Percentiles rank a stretch among this genome's conserved stretches.
Evolutionary conservation across 2,113 vertebrate species (phyloP).

Genomic region (Micronycteris hirsuta): DNA sequence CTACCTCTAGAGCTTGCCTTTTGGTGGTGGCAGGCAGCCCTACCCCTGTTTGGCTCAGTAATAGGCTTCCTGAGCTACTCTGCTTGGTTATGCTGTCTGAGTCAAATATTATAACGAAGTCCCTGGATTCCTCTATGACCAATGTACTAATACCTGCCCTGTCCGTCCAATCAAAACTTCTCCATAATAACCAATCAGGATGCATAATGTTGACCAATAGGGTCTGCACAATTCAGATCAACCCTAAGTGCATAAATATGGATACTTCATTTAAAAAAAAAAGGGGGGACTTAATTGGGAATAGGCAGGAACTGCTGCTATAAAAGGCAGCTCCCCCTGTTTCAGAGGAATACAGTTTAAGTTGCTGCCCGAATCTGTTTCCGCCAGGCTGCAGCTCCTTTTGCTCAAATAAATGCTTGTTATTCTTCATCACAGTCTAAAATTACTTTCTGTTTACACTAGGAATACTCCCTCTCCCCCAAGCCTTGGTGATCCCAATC

Average conservation of each 20-base stretch:
- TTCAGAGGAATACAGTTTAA: neutral
- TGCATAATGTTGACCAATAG: neutral
- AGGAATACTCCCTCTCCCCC: neutral
- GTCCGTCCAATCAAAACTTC: neutral
- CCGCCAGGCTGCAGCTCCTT: neutral
- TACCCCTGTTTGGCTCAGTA: no score
- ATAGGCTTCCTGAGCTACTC: neutral
- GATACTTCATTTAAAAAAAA: neutral
- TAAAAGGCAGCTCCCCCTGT: neutral
- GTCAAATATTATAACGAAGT: neutral
- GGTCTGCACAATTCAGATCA: neutral
- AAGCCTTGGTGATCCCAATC: neutral
- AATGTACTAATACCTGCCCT: neutral
- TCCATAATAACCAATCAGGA: neutral
- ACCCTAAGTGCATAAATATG: neutral
- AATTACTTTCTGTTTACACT: neutral
- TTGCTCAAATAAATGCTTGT: neutral
- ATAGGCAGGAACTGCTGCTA: neutral
- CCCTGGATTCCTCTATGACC: neutral
- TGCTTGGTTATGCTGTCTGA: neutral
- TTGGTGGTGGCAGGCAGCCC: no score
- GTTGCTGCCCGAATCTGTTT: neutral
- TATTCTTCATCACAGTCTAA: neutral
- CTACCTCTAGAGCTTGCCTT: no score
- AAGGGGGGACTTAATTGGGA: neutral